Evolutionary conservation across 2,113 vertebrate genomes (phyloP).

Genomic region (Boulengeromyrus knoepffleri): DNA sequence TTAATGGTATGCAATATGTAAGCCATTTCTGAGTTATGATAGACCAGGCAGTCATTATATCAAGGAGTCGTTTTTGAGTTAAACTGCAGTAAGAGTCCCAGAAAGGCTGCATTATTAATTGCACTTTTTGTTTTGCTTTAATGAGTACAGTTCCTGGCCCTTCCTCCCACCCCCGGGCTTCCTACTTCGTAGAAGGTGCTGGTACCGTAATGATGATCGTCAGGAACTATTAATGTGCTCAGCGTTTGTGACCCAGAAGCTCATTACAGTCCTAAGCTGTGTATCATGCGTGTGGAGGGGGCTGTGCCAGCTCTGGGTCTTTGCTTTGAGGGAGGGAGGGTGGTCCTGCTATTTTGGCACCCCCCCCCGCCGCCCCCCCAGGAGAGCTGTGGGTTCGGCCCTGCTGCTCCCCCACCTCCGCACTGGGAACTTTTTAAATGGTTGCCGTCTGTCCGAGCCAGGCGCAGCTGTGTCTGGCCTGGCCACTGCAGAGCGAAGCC

Average conservation of each 20-base stretch:
- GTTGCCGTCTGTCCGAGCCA: slow-evolving; percentile 64
- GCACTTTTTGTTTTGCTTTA: slow-evolving; percentile 59
- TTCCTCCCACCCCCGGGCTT: slow-evolving; percentile 40
- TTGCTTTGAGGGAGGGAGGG: slow-evolving; percentile 56
- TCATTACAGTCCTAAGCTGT: slow-evolving; percentile 92
- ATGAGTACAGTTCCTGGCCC: slow-evolving; percentile 77
- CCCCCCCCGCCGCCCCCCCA: slow-evolving; percentile 30
- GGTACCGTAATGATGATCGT: slow-evolving; percentile 99
- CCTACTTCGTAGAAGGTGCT: slow-evolving; percentile 96
- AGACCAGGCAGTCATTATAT: background rate
- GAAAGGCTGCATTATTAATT: slow-evolving; percentile 57
- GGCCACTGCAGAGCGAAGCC: slow-evolving; percentile 27
- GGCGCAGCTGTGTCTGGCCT: background rate
- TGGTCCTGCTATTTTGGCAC: slow-evolving; percentile 70
- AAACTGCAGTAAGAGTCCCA: slow-evolving; percentile 2
- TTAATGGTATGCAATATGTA: slow-evolving; percentile 1
- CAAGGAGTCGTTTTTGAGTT: background rate
- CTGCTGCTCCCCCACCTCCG: slow-evolving; percentile 71
- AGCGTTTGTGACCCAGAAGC: slow-evolving; percentile 98
- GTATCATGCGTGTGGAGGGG: slow-evolving; percentile 79
- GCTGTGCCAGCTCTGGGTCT: slow-evolving; percentile 81
- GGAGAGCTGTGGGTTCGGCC: slow-evolving; percentile 70
- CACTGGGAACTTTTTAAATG: slow-evolving; percentile 67
- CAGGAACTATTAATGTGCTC: slow-evolving; percentile 99
- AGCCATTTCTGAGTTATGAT: background rate